These are phyloP conservation scores for Lepeophtheirus nordmannii DNA, from an alignment of 2,888 invertebrate genomes.

Conservation along the genomic window DNA sequence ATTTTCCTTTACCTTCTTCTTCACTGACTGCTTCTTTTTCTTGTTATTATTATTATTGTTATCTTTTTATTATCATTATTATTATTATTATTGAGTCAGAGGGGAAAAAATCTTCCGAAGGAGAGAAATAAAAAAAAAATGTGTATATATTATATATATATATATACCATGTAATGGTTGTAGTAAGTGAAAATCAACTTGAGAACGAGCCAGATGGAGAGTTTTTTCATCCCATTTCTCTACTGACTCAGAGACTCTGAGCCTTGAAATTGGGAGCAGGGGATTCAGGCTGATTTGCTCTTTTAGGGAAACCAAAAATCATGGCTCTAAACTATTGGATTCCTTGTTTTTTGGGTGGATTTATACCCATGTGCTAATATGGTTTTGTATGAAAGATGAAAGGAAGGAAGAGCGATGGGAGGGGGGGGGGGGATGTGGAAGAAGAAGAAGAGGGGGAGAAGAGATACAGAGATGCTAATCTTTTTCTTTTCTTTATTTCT, in stretches of 20 bases:
- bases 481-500: not conserved
- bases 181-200: no score
- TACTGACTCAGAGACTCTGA: not conserved
- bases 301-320: not conserved
- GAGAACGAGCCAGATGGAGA: not conserved
- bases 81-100: not conserved
- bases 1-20: no score
- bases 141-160: no score
- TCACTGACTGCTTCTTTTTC: no score
- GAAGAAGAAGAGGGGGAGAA: not conserved
- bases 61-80: not conserved
- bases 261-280: not conserved
- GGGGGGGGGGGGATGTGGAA: not conserved
- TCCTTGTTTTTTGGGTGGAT: not conserved
- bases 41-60: no score
- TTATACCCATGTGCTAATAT: slow-evolving; percentile 1
- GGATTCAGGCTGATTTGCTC: not conserved
- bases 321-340: not conserved
- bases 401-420: not conserved
- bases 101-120: not conserved
- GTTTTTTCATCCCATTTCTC: not conserved
- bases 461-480: not conserved
- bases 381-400: not conserved
- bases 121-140: no score
- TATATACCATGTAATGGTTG: no score